Conservation (phyloP, 1,140 invertebrate genomes). For the Drosophila sproati region DNA sequence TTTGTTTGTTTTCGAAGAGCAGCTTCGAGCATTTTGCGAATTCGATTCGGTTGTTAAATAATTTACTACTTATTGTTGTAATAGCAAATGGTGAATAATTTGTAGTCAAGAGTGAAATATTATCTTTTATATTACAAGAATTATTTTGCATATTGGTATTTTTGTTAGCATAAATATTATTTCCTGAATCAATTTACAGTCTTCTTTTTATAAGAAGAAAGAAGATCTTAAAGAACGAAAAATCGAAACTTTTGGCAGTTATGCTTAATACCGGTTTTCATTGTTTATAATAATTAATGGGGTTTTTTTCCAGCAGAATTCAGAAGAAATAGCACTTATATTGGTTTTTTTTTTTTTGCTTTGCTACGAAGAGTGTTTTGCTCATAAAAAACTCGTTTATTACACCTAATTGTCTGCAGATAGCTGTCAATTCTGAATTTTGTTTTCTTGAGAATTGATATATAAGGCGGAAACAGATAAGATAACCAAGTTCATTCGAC, state of each 20-base stretch:
- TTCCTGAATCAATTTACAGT: background rate
- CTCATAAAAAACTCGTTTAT: background rate
- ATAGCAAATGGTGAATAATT: constrained; percentile 3
- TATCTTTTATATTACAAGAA: background rate
- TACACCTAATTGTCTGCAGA: too few species aligned
- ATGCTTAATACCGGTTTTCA: background rate
- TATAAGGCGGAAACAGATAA: too few species aligned
- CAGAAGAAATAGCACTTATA: too few species aligned
- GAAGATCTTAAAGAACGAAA: background rate
- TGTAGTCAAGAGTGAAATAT: background rate
- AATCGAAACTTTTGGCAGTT: background rate
- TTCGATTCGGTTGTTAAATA: constrained; percentile 4
- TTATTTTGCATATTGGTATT: background rate
- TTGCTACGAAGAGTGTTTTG: background rate
- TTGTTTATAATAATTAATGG: background rate
- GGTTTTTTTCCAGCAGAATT: background rate
- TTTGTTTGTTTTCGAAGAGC: background rate
- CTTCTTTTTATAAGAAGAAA: background rate
- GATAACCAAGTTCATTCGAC: too few species aligned
- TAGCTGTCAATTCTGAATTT: too few species aligned
- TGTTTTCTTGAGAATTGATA: background rate
- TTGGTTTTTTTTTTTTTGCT: too few species aligned
- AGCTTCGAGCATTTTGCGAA: background rate
- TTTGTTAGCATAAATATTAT: background rate
- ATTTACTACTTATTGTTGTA: background rate